phyloP scores from a whole-genome alignment of 2,797 vertebrate species.

The Galagoides demidoff region DNA sequence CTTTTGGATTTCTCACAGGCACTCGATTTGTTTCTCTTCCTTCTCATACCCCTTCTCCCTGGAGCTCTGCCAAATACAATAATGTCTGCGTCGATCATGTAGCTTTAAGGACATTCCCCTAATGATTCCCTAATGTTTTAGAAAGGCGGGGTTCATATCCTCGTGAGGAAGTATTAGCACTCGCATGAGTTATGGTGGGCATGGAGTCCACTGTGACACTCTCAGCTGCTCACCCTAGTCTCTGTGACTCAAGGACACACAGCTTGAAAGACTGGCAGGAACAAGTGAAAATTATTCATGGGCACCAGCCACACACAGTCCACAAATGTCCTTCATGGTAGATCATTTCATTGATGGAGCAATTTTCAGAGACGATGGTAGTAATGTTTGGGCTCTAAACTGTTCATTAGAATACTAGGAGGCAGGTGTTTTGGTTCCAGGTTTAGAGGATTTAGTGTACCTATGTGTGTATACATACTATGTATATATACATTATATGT shows the following conservation, averaged over 20 bases:
- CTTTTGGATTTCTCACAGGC: not conserved
- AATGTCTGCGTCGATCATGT: not conserved
- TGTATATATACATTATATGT: not conserved
- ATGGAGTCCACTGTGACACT: not conserved
- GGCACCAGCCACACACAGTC: constrained; percentile 21
- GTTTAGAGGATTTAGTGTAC: not conserved
- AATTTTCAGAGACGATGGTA: constrained; percentile 37
- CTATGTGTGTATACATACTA: not conserved
- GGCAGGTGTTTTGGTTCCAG: not conserved
- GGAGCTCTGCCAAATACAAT: not conserved
- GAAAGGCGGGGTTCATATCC: not conserved
- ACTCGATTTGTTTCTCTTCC: not conserved
- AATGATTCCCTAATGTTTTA: not conserved
- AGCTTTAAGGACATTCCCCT: not conserved
- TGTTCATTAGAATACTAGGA: not conserved
- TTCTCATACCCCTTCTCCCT: not conserved
- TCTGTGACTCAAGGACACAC: not conserved
- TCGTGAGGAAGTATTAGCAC: not conserved
- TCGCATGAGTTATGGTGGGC: not conserved
- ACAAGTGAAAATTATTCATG: constrained; percentile 70
- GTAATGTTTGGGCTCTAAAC: not conserved
- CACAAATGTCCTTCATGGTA: constrained; percentile 63
- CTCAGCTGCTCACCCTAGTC: constrained; percentile 42
- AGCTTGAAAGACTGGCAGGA: constrained; percentile 57
- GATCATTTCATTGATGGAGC: constrained; percentile 54